phyloP scores from a whole-genome alignment of 1,140 invertebrate species.

The Acromyrmex echinatior region DNA sequence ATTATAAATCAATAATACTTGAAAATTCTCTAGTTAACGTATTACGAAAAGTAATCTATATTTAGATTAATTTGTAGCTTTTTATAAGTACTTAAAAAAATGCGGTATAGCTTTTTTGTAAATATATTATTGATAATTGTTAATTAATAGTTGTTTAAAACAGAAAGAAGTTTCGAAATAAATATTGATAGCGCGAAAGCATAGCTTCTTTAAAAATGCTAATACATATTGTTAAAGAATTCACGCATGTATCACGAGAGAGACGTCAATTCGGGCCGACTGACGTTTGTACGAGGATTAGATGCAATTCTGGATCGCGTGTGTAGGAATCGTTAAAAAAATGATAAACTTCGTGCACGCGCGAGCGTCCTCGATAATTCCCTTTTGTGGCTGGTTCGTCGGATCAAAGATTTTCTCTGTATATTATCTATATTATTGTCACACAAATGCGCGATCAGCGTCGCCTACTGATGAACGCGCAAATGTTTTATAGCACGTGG shows the following conservation, averaged over 20 bases:
- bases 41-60: neutral
- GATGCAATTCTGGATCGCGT: conserved; percentile 57
- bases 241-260: conserved; percentile 1
- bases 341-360: conserved; percentile 58
- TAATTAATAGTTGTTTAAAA: neutral
- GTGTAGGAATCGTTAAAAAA: conserved; percentile 65
- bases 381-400: conserved; percentile 81
- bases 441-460: conserved; percentile 46
- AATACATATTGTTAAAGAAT: neutral
- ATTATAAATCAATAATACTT: neutral
- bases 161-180: neutral
- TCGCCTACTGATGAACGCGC: conserved; percentile 26
- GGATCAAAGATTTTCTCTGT: conserved; percentile 79
- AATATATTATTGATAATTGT: neutral
- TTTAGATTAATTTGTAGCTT: neutral
- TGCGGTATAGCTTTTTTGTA: neutral
- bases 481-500: conserved; percentile 35
- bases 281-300: conserved; percentile 59
- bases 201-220: neutral
- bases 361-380: conserved; percentile 62
- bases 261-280: conserved; percentile 68
- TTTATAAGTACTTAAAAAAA: neutral
- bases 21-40: neutral
- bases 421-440: conserved; percentile 69
- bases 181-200: neutral